Base-by-base conservation (phyloP, 1,140 invertebrate genomes). In the Drosophila suzukii region DNA sequence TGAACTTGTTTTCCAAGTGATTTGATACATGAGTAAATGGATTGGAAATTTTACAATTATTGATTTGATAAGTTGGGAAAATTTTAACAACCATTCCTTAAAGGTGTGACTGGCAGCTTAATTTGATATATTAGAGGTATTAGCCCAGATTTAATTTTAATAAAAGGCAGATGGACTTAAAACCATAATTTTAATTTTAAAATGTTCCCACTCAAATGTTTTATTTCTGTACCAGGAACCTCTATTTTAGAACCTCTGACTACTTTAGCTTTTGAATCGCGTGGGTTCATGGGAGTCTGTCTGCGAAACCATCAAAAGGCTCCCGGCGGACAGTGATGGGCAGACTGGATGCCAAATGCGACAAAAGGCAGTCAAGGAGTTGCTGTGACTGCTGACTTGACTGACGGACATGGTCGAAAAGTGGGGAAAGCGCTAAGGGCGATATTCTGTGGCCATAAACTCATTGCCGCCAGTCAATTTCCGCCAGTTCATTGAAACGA, bases 391-490 rank as follows among this genome's bases (percentile, higher is more conserved):
- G 24, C 46, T 51, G 30, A 34, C 34, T 50, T 78, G 78, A 81
- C 59, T 68, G 79, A 81, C 41, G 56, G 79, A 12, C 75, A 30
- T 60, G 38, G 30, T 62, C 43, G 54, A 65, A 30, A 61, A 61
- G 36, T 20, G 39, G 34, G 13, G n/a, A 32, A 34, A 34, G 6
- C 15, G 41, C 32, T 5, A 6, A 7, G 20, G 65, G 15, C 20
- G 27, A n/a, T 43, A 58, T 54, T 20, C 46, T 49, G 49, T 44
- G 30, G 57, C 41, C 55, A 38, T 30, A 49, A 56, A 58, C 61
- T 49, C 51, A 70, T 55, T 66, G 71, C 83, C 75, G 83, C 71
- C 83, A 78, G 79, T 73, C 83, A 88, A 86, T 86, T 88, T 86
- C 82, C 82, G 82, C 24, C 44, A 50, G 47, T 67, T 50, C 54